A percentile compares a stretch with the other conserved stretches of the same genome.
Evolutionary conservation across 2,113 vertebrate genomes (phyloP).

Genomic region (Perca schrenkii): DNA sequence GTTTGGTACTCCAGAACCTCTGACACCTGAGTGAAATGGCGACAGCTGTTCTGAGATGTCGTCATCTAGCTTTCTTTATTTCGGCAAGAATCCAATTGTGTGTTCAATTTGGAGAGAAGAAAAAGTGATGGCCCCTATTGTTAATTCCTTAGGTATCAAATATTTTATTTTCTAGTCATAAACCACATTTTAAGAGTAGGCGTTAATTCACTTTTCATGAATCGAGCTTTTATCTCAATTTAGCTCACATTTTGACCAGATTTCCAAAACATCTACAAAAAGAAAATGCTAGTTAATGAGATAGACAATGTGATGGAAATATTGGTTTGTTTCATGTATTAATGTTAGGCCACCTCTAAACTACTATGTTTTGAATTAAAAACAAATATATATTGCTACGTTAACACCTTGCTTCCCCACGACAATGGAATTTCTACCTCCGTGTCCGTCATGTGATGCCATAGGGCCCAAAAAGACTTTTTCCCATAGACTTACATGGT

Average conservation of each 20-base stretch:
- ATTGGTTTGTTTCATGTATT: not conserved
- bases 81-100: not conserved
- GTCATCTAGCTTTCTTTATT: not conserved
- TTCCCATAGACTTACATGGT: too few relatives aligned
- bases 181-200: not conserved
- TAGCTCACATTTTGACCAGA: not conserved
- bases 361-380: too few relatives aligned
- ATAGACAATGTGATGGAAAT: too few relatives aligned
- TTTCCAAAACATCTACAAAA: not conserved
- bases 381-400: too few relatives aligned
- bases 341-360: too few relatives aligned
- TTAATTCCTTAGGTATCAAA: not conserved
- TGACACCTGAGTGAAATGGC: slow-evolving; percentile 3
- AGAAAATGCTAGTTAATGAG: not conserved
- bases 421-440: too few relatives aligned
- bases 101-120: not conserved
- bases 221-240: not conserved
- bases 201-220: not conserved
- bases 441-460: too few relatives aligned
- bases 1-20: slow-evolving; percentile 24
- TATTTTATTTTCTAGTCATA: too few relatives aligned
- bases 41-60: not conserved
- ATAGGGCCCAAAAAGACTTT: too few relatives aligned
- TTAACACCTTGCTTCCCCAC: too few relatives aligned
- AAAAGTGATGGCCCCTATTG: too few relatives aligned